phyloP scores from a whole-genome alignment of 2,888 invertebrate species.

The Iselma pallidipennis region DNA sequence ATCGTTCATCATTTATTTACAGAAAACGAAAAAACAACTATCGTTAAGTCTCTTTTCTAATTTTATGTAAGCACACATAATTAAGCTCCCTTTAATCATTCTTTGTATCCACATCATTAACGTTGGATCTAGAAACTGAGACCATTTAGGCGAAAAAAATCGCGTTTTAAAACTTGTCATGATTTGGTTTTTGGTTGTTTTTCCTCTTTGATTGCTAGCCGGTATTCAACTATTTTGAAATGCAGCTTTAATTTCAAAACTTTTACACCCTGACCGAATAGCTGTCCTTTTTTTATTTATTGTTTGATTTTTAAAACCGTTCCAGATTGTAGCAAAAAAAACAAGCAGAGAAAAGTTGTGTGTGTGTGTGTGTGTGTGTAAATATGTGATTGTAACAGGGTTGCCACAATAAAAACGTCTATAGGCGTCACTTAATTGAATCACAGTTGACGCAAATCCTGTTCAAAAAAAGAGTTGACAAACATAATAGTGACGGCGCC shows the following conservation, averaged over 20 bases:
- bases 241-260: too few relatives aligned
- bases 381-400: neutral
- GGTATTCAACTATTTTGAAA: too few relatives aligned
- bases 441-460: neutral
- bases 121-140: neutral
- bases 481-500: neutral
- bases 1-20: too few relatives aligned
- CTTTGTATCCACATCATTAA: neutral
- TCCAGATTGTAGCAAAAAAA: neutral
- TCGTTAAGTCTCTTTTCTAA: neutral
- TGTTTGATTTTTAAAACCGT: too few relatives aligned
- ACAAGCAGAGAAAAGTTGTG: neutral
- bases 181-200: neutral
- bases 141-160: neutral
- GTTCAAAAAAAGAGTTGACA: neutral
- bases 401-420: neutral
- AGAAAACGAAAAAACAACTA: too few relatives aligned
- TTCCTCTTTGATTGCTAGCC: too few relatives aligned
- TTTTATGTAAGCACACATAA: neutral
- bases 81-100: neutral
- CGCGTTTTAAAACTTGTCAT: neutral
- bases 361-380: neutral
- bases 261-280: too few relatives aligned
- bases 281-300: too few relatives aligned
- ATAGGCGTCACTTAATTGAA: neutral